phyloP scores from a whole-genome alignment of 2,888 invertebrate species.

The Thera obeliscata region DNA sequence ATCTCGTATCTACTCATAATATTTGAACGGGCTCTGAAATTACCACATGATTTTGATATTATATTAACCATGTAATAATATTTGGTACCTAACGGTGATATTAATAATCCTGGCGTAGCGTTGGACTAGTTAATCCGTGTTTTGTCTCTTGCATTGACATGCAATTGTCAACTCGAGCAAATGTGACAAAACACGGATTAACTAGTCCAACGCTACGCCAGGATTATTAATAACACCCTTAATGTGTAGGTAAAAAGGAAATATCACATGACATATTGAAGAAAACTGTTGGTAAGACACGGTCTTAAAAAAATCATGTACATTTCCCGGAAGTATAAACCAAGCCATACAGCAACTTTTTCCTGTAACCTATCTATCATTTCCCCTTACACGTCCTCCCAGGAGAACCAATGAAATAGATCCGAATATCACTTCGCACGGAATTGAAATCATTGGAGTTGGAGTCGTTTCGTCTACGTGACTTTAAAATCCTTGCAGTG shows the following conservation, averaged over 20 bases:
- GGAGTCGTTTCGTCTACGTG: conserved; percentile 58
- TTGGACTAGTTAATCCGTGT: too few species aligned
- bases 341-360: conserved; percentile 22
- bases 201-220: too few species aligned
- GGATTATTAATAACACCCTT: too few species aligned
- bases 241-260: too few species aligned
- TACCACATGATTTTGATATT: background rate
- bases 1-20: background rate
- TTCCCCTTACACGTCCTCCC: conserved; percentile 51
- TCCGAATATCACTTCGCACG: conserved; percentile 59
- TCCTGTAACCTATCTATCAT: conserved; percentile 40
- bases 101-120: too few species aligned
- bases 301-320: conserved; percentile 5
- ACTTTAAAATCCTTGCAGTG: conserved; percentile 71
- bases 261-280: too few species aligned
- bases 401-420: conserved; percentile 55
- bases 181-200: too few species aligned
- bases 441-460: conserved; percentile 74
- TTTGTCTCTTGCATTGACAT: too few species aligned
- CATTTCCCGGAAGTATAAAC: conserved; percentile 12
- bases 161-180: too few species aligned
- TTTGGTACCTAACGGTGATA: too few species aligned
- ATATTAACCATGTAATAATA: background rate
- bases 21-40: background rate
- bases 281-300: background rate